Evolutionary conservation across 2,113 vertebrate genomes (phyloP).

Genomic region (Poeciliopsis prolifica): DNA sequence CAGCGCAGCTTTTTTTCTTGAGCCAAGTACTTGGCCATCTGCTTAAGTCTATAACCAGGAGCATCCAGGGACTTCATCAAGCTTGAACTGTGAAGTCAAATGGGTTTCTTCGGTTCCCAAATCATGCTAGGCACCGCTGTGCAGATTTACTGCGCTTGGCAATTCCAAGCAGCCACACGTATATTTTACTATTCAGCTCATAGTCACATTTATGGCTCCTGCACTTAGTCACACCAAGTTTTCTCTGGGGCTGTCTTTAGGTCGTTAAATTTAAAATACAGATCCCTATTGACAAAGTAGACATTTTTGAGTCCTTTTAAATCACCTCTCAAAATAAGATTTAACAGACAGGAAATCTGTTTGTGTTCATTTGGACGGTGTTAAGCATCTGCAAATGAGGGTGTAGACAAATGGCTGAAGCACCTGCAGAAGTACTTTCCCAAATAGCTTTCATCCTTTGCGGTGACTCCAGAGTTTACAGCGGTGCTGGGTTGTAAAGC

Average conservation of each 20-base stretch:
- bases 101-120: conserved; percentile 71
- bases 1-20: conserved; percentile 75
- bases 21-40: conserved; percentile 82
- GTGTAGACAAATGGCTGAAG: conserved; percentile 48
- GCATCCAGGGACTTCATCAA: conserved; percentile 76
- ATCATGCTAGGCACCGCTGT: conserved; percentile 64
- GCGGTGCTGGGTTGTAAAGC: conserved; percentile 45
- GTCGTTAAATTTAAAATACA: conserved; percentile 54
- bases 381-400: conserved; percentile 65
- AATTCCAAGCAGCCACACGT: conserved; percentile 53
- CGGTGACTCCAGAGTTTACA: conserved; percentile 14
- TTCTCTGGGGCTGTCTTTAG: conserved; percentile 57
- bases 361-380: conserved; percentile 59
- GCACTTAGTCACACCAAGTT: conserved; percentile 58
- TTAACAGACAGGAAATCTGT: conserved; percentile 51
- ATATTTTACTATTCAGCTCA: conserved; percentile 63
- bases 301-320: conserved; percentile 43
- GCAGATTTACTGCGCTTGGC: conserved; percentile 69
- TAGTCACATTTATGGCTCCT: conserved; percentile 67
- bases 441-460: conserved; percentile 25
- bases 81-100: conserved; percentile 75
- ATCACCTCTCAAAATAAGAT: conserved; percentile 51
- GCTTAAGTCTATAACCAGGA: conserved; percentile 79
- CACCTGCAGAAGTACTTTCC: conserved; percentile 49
- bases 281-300: conserved; percentile 49